phyloP scores from a whole-genome alignment of 2,113 vertebrate genomes.

The Megaceryle maxima region DNA sequence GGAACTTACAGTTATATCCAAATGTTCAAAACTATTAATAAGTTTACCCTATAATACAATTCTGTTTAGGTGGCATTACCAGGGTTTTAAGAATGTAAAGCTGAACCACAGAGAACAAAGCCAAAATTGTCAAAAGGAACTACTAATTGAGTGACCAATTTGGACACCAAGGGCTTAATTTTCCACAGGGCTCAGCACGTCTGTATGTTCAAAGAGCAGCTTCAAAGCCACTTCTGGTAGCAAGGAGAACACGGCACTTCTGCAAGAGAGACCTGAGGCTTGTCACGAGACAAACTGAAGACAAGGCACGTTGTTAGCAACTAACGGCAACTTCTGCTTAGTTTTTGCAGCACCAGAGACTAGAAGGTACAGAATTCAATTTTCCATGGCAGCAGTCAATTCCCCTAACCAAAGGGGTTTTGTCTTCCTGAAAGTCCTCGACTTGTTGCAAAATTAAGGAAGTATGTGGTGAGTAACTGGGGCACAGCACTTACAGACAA shows the following conservation, averaged over 20 bases:
- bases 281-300: not conserved
- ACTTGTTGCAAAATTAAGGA: not conserved
- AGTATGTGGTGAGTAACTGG: not conserved
- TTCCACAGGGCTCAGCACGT: constrained; percentile 39
- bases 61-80: constrained; percentile 66
- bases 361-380: not conserved
- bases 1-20: constrained; percentile 67
- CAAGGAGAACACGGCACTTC: not conserved
- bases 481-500: not conserved
- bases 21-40: constrained; percentile 69
- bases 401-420: not conserved
- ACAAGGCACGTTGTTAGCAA: not conserved
- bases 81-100: constrained; percentile 43
- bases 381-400: not conserved
- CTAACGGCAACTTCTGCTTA: not conserved
- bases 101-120: constrained; percentile 52
- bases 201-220: not conserved
- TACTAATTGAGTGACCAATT: constrained; percentile 59
- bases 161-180: constrained; percentile 35
- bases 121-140: constrained; percentile 47
- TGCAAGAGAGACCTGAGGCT: not conserved
- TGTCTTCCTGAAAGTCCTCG: not conserved
- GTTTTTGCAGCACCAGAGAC: not conserved
- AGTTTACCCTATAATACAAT: constrained; percentile 60
- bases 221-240: constrained; percentile 26